Percentiles rank a stretch among this genome's conserved stretches.
Evolutionary conservation across 2,113 vertebrate species (phyloP).

Genomic region (Oreochromis tanganicae): DNA sequence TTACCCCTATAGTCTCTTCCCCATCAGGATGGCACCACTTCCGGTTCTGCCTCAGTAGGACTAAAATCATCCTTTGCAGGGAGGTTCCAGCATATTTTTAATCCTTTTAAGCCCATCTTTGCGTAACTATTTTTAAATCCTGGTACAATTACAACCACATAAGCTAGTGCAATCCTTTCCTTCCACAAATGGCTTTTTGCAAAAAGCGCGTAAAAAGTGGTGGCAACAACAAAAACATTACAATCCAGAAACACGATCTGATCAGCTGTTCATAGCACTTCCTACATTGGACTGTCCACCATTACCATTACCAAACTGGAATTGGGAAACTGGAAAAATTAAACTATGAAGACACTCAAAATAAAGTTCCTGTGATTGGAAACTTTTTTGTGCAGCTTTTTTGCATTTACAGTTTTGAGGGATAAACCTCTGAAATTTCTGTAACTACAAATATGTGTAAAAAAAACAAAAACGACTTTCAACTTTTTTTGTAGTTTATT

Average conservation of each 20-base stretch:
- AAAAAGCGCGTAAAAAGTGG: neutral
- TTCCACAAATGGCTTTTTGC: neutral
- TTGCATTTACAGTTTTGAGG: neutral
- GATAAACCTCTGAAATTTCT: neutral
- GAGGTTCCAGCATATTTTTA: neutral
- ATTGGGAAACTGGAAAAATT: neutral
- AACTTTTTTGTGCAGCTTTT: neutral
- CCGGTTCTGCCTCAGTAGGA: neutral
- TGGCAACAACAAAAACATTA: neutral
- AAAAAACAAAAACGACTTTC: neutral
- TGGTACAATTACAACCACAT: neutral
- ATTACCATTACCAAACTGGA: neutral
- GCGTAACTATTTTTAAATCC: neutral
- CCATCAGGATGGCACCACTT: neutral
- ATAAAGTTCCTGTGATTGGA: neutral
- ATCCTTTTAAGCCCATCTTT: neutral
- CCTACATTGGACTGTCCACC: neutral
- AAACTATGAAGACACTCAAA: neutral
- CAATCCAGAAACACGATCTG: fast-evolving
- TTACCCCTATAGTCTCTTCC: neutral
- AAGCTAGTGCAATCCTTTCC: neutral
- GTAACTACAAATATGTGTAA: neutral
- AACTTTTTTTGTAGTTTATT: neutral
- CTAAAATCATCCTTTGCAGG: neutral
- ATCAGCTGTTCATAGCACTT: neutral